These are phyloP conservation scores for Philaethria dido DNA, from an alignment of 2,888 invertebrate species.

Conservation along the genomic window DNA sequence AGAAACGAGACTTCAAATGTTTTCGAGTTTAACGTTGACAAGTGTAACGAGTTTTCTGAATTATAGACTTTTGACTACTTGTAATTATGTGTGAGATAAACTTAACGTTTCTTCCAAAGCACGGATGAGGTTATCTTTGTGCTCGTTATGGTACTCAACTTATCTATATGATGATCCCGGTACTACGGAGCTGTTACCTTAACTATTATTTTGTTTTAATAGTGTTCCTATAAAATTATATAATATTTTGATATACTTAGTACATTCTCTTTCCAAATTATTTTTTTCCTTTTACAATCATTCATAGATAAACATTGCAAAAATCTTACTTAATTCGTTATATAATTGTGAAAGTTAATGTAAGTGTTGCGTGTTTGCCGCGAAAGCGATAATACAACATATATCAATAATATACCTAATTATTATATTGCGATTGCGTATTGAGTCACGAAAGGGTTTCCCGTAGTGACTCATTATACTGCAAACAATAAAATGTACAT, in stretches of 20 bases:
- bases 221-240: background rate
- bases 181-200: background rate
- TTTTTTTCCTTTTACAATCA: background rate
- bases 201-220: background rate
- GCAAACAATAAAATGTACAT: conserved; percentile 39
- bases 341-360: conserved; percentile 40
- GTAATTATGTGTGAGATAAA: background rate
- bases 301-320: conserved; percentile 8
- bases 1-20: no score
- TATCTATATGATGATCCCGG: conserved; percentile 8
- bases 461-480: conserved; percentile 66
- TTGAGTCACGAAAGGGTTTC: conserved; percentile 82
- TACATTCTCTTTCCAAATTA: background rate
- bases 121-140: background rate
- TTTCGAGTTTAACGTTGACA: no score
- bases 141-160: conserved; percentile 3
- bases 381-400: conserved; percentile 56
- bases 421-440: conserved; percentile 70
- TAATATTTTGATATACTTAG: background rate
- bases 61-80: background rate
- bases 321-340: conserved; percentile 14
- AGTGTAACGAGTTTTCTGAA: no score
- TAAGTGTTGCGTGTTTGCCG: conserved; percentile 46
- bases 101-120: conserved; percentile 1
- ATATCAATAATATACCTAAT: conserved; percentile 59